Conservation (phyloP, 92 coral and sea anemone genomes). For the Zoanthus solanderi region DNA sequence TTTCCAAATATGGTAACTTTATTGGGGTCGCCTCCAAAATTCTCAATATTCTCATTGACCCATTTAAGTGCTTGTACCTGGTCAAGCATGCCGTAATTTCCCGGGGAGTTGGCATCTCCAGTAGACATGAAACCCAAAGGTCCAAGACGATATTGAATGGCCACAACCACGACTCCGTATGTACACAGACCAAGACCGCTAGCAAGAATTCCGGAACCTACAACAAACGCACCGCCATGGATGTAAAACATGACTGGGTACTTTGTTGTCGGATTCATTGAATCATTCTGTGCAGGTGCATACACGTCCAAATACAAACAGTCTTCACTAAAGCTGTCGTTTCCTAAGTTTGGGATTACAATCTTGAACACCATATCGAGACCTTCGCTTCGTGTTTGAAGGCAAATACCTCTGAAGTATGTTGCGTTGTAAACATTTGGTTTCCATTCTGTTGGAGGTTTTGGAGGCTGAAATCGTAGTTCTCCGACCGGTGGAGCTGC, state of each 20-base stretch:
- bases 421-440: conserved; percentile 17
- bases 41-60: not conserved
- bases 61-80: conserved; percentile 20
- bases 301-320: conserved; percentile 12
- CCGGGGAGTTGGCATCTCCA: not conserved
- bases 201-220: not conserved
- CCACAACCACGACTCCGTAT: conserved; percentile 14
- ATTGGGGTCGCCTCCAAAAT: conserved; percentile 12
- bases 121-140: not conserved
- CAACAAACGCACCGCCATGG: conserved; percentile 15
- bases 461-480: conserved; percentile 15
- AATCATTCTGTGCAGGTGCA: conserved; percentile 17
- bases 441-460: not conserved
- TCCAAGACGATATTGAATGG: conserved; percentile 11
- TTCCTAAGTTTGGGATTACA: not conserved
- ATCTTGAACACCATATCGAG: not conserved
- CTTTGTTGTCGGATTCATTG: not conserved
- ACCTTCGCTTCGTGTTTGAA: no score
- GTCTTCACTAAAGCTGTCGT: not conserved
- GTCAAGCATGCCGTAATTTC: conserved; percentile 31
- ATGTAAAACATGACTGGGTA: conserved; percentile 26
- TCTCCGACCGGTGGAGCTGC: conserved; percentile 7
- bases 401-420: not conserved
- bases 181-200: not conserved
- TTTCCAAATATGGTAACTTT: conserved; percentile 29